Conservation (phyloP, 2,888 invertebrate species). For the Neoscelio sp. region DNA sequence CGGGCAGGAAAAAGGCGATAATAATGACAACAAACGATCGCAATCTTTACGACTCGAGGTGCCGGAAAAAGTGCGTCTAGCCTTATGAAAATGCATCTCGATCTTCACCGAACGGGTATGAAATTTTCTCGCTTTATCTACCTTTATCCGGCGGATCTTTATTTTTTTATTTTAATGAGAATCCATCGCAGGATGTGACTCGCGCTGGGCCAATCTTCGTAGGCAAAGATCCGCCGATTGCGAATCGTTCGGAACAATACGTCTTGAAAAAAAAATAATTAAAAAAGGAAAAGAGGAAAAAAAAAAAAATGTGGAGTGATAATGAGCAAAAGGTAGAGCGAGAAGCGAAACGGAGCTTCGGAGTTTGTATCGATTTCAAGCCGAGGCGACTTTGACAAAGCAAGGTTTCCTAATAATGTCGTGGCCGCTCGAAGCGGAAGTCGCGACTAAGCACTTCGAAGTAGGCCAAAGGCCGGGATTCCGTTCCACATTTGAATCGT, state of each 20-base stretch:
- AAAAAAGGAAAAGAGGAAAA: too few species aligned
- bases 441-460: conserved; percentile 74
- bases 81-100: background rate
- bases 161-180: conserved; percentile 34
- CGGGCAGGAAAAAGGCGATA: conserved; percentile 50
- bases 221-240: conserved; percentile 12
- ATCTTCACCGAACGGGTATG: conserved; percentile 2
- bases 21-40: conserved; percentile 44
- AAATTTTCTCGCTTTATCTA: conserved; percentile 36
- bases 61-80: conserved; percentile 35
- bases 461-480: conserved; percentile 74
- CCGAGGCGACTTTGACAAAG: conserved; percentile 69
- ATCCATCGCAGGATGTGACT: conserved; percentile 14
- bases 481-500: conserved; percentile 63
- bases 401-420: conserved; percentile 71
- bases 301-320: background rate
- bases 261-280: background rate
- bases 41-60: conserved; percentile 46
- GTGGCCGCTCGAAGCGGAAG: conserved; percentile 76
- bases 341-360: conserved; percentile 25
- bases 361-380: conserved; percentile 57
- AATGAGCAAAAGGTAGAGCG: conserved; percentile 9
- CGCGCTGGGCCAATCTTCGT: conserved; percentile 2
- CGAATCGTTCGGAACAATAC: background rate
- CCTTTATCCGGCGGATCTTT: conserved; percentile 27